Base-by-base conservation (phyloP, 2,797 vertebrate genomes). In the Astyanax mexicanus region DNA sequence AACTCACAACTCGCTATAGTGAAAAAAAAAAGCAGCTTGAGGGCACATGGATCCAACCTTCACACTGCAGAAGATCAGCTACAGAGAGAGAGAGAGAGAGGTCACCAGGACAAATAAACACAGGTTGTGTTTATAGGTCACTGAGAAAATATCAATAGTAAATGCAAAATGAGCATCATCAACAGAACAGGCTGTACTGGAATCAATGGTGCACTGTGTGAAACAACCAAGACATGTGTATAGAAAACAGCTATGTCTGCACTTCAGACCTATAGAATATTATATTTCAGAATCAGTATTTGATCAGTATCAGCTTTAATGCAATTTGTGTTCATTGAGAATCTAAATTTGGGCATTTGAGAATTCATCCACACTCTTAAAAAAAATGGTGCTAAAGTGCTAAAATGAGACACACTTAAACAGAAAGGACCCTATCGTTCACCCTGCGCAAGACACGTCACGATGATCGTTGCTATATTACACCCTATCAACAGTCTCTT, bases 31-130 rank as follows among this genome's bases (percentile, higher is more conserved):
- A 61, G 58, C 35, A 61, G 58, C 58, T 61, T 29, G n/a, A 38
- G 58, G 35, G 58, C 42, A 38, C 58, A 37, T 21, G 19, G 35
- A 19, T 61, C 32, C 19, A 61, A 57, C 54, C 27, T 32, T 54
- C 55, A 35, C 29, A 35, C 29, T 35, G n/a, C n/a, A n/a, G 15
- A 35, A 19, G 35, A 61, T 61, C 35, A 61, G 10, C 19, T 6
- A 61, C 58, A 61, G 54, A 71, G 77, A 81, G 82, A 61, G 10
- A 19, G 6, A 61, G 58, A 61, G 54, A 71, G 77, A 81, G 82
- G 79, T 81, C 82, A 81, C 37, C 4, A 67, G 79, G 76, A 77
- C 45, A 81, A 58, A 78, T 76, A 77, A 72, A 71, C 54, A 78
- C 66, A 70, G 40, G 23, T 62, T 23, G 23, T 47, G 51, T 58